Evolutionary conservation across 1,140 invertebrate species (phyloP).

Genomic region (Platyura marginata): DNA sequence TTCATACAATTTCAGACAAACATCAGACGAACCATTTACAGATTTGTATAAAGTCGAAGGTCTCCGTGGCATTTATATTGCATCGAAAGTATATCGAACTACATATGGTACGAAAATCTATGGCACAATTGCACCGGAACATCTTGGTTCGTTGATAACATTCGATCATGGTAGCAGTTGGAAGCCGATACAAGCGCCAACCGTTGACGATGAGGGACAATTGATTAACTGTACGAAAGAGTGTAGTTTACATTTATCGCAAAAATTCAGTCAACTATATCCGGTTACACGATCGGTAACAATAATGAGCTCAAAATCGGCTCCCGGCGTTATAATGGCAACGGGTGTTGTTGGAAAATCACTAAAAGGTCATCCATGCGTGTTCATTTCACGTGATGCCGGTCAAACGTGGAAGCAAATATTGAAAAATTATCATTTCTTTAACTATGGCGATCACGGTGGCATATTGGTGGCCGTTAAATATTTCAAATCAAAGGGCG

Average conservation of each 20-base stretch:
- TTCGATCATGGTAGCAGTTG: slow-evolving; percentile 77
- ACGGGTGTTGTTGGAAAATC: slow-evolving; percentile 62
- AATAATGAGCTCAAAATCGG: slow-evolving; percentile 73
- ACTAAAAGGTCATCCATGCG: slow-evolving; percentile 59
- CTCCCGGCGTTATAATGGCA: slow-evolving; percentile 73
- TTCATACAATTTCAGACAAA: slow-evolving; percentile 44
- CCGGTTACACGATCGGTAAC: slow-evolving; percentile 55
- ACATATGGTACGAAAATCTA: slow-evolving; percentile 25
- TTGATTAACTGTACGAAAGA: slow-evolving; percentile 41
- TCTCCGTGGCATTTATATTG: slow-evolving; percentile 74
- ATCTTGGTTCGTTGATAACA: slow-evolving; percentile 63
- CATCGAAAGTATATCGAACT: slow-evolving; percentile 42
- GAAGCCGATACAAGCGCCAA: slow-evolving; percentile 48
- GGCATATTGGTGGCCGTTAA: slow-evolving; percentile 70
- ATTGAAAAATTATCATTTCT: slow-evolving; percentile 68
- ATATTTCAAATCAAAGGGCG: slow-evolving; percentile 50
- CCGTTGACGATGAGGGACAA: slow-evolving; percentile 41
- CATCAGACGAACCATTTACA: slow-evolving; percentile 65
- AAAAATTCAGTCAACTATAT: slow-evolving; percentile 67
- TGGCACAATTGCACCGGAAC: slow-evolving; percentile 43
- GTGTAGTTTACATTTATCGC: slow-evolving; percentile 72
- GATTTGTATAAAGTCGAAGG: slow-evolving; percentile 79
- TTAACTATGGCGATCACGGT: slow-evolving; percentile 81
- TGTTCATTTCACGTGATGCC: slow-evolving; percentile 69
- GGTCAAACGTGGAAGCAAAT: slow-evolving; percentile 70